Conservation (phyloP, 2,888 invertebrate species). For the Drosophila pseudotalamancana region DNA sequence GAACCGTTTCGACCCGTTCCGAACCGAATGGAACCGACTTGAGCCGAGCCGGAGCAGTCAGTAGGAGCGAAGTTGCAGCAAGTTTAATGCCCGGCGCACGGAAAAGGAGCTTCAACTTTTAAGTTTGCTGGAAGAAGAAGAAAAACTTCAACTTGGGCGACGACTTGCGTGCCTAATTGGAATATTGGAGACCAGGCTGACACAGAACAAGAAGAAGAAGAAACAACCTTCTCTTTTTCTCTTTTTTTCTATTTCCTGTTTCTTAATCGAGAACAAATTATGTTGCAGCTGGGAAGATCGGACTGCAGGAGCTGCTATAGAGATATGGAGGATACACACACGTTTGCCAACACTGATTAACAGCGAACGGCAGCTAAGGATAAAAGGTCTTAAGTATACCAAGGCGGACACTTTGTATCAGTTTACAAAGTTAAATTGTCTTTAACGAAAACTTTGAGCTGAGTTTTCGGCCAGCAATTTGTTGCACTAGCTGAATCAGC, state of each 20-base stretch:
- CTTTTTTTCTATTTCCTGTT: not conserved
- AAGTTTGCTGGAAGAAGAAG: constrained; percentile 5
- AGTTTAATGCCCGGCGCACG: constrained; percentile 26
- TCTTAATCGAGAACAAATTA: not conserved
- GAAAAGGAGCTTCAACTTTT: constrained; percentile 21
- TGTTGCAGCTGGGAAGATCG: no score
- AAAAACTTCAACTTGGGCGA: constrained; percentile 32
- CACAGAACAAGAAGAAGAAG: not conserved
- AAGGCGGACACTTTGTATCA: constrained; percentile 76
- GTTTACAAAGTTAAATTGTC: constrained; percentile 79
- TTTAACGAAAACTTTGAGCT: constrained; percentile 72
- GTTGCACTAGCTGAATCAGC: constrained; percentile 51
- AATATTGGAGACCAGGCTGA: constrained; percentile 46
- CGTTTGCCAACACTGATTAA: constrained; percentile 7
- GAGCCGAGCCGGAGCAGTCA: no score
- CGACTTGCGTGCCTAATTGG: constrained; percentile 60
- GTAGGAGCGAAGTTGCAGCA: constrained; percentile 46
- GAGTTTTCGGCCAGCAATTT: constrained; percentile 60
- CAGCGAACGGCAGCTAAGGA: constrained; percentile 44
- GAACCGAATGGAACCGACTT: not conserved
- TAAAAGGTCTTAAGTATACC: constrained; percentile 68
- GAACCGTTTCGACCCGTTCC: not conserved
- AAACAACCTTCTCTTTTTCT: not conserved
- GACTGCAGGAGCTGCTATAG: no score
- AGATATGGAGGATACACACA: constrained; percentile 13